Percentiles rank a stretch among this genome's conserved stretches.
Evolutionary conservation across 2,113 vertebrate species (phyloP).

Genomic region (Meles meles): DNA sequence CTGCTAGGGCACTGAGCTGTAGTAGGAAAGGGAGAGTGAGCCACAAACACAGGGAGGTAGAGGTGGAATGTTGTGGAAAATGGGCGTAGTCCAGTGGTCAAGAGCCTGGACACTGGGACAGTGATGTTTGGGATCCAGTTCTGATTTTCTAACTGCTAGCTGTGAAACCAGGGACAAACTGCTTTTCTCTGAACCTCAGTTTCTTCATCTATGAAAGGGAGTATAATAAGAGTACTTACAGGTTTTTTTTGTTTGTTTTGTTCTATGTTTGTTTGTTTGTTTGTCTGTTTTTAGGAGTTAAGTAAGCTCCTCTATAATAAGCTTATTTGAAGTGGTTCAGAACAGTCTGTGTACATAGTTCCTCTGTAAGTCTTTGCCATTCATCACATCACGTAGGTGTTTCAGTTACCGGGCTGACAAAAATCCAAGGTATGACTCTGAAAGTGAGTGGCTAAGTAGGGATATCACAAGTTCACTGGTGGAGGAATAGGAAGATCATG

Average conservation of each 20-base stretch:
- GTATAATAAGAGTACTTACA: not conserved
- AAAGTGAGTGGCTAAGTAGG: not conserved
- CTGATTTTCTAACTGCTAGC: not conserved
- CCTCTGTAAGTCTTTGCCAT: not conserved
- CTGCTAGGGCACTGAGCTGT: not conserved
- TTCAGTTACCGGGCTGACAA: not conserved
- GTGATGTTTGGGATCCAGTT: not conserved
- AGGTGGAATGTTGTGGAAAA: not conserved
- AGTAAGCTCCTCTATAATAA: not conserved
- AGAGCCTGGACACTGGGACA: not conserved
- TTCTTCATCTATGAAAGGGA: not conserved
- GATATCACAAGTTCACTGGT: not conserved
- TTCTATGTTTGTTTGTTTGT: not conserved
- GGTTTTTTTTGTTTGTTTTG: not conserved
- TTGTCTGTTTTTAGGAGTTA: not conserved
- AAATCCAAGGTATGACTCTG: not conserved
- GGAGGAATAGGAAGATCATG: not conserved
- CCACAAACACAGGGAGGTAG: not conserved
- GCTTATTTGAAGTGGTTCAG: not conserved
- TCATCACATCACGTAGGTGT: not conserved
- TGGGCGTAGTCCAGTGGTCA: not conserved
- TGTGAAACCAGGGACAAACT: not conserved
- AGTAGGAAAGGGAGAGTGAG: not conserved
- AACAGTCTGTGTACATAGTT: not conserved
- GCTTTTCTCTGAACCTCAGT: not conserved